These are phyloP conservation scores for Sisyra nigra DNA, from an alignment of 2,888 invertebrate genomes.

Conservation along the genomic window DNA sequence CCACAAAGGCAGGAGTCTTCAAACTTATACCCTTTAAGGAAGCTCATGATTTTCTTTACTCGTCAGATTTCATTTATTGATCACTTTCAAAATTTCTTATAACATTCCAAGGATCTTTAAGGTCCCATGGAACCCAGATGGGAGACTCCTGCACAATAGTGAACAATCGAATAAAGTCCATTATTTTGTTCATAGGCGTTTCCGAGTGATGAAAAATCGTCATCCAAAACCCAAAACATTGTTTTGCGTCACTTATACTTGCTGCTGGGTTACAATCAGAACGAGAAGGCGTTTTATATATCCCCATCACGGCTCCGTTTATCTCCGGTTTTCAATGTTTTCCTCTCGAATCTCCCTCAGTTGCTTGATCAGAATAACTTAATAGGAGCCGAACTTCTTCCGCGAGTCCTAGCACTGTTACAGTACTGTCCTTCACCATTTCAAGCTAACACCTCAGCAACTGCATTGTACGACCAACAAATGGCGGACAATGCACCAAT, in stretches of 20 bases:
- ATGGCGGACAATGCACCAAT: constrained; percentile 25
- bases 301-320: constrained; percentile 68
- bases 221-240: constrained; percentile 65
- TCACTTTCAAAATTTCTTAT: too few relatives aligned
- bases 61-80: too few relatives aligned
- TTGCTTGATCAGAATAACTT: constrained; percentile 90
- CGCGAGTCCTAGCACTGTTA: constrained; percentile 65
- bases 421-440: constrained; percentile 73
- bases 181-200: constrained; percentile 40
- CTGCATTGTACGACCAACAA: constrained; percentile 37
- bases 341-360: constrained; percentile 84
- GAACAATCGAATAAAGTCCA: constrained; percentile 3
- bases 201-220: constrained; percentile 72
- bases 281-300: constrained; percentile 82
- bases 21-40: too few relatives aligned
- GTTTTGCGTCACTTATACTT: constrained; percentile 85
- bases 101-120: too few relatives aligned
- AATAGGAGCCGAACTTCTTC: constrained; percentile 79
- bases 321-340: constrained; percentile 92
- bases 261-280: constrained; percentile 81
- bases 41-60: too few relatives aligned
- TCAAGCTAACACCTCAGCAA: constrained; percentile 30
- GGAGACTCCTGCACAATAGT: too few relatives aligned
- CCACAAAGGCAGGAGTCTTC: background rate
- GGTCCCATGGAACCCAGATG: too few relatives aligned